A percentile compares a stretch with the other conserved stretches of the same genome.
These are phyloP conservation scores for Hydropsyche betteni DNA, from an alignment of 2,888 invertebrate genomes.

Conservation along the genomic window DNA sequence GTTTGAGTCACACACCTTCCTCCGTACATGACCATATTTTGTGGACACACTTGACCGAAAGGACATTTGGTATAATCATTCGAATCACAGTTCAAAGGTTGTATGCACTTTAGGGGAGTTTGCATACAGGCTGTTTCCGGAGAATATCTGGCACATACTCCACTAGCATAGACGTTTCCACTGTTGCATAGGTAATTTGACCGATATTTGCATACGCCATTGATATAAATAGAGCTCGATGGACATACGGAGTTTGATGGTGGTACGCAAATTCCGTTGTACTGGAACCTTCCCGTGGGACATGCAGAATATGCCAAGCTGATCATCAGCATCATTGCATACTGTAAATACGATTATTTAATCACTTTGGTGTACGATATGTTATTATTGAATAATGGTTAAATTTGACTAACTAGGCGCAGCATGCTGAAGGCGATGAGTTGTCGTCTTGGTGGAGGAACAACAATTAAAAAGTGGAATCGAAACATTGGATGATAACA, in stretches of 20 bases:
- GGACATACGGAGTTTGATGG: constrained; percentile 20
- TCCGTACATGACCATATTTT: constrained; percentile 25
- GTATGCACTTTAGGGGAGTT: constrained; percentile 9
- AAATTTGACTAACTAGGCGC: too few relatives aligned
- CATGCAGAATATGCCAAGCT: constrained; percentile 17
- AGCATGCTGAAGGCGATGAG: too few relatives aligned
- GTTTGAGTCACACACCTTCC: constrained; percentile 37
- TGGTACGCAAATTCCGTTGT: constrained; percentile 32
- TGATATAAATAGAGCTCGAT: constrained; percentile 5
- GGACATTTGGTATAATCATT: constrained; percentile 1
- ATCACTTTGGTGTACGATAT: too few relatives aligned
- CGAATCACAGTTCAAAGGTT: background rate
- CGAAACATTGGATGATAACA: too few relatives aligned
- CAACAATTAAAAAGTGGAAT: too few relatives aligned
- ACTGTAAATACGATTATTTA: too few relatives aligned
- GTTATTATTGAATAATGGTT: too few relatives aligned
- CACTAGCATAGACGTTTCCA: background rate
- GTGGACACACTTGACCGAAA: constrained; percentile 31
- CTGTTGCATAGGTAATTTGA: background rate
- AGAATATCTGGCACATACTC: constrained; percentile 9
- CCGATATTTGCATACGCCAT: constrained; percentile 37
- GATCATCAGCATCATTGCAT: background rate
- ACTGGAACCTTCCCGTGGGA: constrained; percentile 8
- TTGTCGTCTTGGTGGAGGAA: too few relatives aligned
- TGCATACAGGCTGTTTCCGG: background rate